Conservation (phyloP, 1,140 invertebrate genomes). For the Scylla paramamosain region DNA sequence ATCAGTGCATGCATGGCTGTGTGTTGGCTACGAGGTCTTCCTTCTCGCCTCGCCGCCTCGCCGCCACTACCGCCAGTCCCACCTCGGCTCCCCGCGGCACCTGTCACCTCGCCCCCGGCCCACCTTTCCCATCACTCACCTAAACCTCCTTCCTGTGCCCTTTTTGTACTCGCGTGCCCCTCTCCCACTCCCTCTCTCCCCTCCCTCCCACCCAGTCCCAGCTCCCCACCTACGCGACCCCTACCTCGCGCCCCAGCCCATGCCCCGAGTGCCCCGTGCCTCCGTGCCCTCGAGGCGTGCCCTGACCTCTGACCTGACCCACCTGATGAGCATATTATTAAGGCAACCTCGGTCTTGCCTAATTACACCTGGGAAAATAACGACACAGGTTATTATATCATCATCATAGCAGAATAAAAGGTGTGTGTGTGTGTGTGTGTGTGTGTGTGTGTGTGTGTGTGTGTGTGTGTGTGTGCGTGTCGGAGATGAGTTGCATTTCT, state of each 20-base stretch:
- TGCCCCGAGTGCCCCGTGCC: not conserved
- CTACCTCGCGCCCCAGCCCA: not conserved
- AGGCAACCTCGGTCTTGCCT: conserved; percentile 40
- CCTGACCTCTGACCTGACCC: conserved; percentile 45
- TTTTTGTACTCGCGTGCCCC: not conserved
- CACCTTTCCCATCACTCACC: conserved; percentile 28
- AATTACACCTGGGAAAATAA: conserved; percentile 31
- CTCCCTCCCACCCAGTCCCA: not conserved
- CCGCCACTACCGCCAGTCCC: not conserved
- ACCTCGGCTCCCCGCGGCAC: not conserved
- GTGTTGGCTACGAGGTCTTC: no score
- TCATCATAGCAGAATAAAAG: conserved; percentile 41
- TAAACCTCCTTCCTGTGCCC: not conserved
- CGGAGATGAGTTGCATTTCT: not conserved
- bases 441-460: not conserved
- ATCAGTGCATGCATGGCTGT: no score
- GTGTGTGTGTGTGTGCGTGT: not conserved
- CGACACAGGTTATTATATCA: not conserved
- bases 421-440: not conserved
- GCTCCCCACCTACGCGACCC: not conserved
- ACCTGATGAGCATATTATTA: conserved; percentile 56
- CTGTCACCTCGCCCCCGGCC: not conserved
- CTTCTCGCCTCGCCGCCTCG: not conserved
- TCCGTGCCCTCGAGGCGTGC: conserved; percentile 27
- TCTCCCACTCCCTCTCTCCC: not conserved